Conservation (phyloP, 2,888 invertebrate species). For the Acanthoscelides obtectus region DNA sequence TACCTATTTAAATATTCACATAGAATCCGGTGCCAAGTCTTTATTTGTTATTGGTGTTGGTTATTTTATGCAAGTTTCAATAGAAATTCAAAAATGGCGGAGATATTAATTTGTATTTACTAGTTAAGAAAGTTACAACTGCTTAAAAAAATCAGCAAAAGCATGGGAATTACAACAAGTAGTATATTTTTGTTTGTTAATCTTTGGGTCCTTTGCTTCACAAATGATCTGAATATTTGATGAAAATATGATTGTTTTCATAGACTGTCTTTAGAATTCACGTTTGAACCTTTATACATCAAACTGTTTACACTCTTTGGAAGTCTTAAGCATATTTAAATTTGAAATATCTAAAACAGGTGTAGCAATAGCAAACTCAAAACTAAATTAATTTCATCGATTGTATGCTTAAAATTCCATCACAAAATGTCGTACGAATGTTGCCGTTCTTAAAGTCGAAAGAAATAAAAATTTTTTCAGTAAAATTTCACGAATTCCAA, state of each 20-base stretch:
- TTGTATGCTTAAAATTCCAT: background rate
- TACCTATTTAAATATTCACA: too few relatives aligned
- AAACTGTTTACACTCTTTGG: background rate
- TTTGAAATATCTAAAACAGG: background rate
- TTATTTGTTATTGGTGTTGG: too few relatives aligned
- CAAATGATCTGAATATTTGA: background rate
- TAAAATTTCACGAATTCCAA: background rate
- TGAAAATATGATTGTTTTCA: background rate
- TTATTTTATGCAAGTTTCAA: too few relatives aligned
- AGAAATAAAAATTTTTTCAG: background rate
- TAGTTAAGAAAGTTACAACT: too few relatives aligned
- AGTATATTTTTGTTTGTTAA: too few relatives aligned
- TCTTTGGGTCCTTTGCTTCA: background rate
- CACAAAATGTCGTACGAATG: background rate
- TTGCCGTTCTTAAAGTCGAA: background rate
- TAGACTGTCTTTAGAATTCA: background rate
- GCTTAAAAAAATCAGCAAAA: too few relatives aligned
- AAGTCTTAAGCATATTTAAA: background rate
- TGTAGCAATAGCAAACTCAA: background rate
- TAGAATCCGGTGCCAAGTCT: too few relatives aligned
- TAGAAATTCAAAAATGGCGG: too few relatives aligned
- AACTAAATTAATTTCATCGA: background rate
- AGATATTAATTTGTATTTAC: too few relatives aligned
- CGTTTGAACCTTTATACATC: background rate
- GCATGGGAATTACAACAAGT: too few relatives aligned